phyloP scores from a whole-genome alignment of 2,113 vertebrate species.

The Morone chrysops region DNA sequence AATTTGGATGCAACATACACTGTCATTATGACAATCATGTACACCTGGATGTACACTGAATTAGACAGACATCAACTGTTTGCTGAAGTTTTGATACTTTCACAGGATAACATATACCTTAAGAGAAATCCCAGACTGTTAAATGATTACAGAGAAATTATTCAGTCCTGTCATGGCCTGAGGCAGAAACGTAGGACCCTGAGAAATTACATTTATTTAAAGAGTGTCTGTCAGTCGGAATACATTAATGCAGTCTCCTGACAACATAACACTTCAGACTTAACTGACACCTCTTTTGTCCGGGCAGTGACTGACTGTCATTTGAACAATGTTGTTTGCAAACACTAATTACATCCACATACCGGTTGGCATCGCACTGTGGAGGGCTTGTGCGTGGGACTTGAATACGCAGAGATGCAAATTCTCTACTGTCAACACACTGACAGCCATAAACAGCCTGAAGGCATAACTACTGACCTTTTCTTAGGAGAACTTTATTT shows the following conservation, averaged over 20 bases:
- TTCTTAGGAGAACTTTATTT: constrained; percentile 16
- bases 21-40: background rate
- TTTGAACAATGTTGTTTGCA: constrained; percentile 28
- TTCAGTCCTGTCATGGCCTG: background rate
- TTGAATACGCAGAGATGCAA: constrained; percentile 12
- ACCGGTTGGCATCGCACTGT: background rate
- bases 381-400: background rate
- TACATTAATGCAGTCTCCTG: background rate
- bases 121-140: background rate
- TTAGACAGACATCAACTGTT: background rate
- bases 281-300: constrained; percentile 21
- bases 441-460: constrained; percentile 34
- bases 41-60: background rate
- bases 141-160: background rate
- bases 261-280: constrained; percentile 8
- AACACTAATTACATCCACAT: constrained; percentile 29
- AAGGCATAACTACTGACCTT: constrained; percentile 29
- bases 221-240: constrained; percentile 2
- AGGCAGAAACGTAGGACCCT: constrained; percentile 1
- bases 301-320: constrained; percentile 2
- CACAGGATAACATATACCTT: background rate
- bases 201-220: constrained; percentile 17
- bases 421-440: constrained; percentile 13
- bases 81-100: background rate
- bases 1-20: background rate